Evolutionary conservation across 2,113 vertebrate species (phyloP), one percentile per base, ranked within the genome.

Genomic region (Brienomyrus longianalis): DNA sequence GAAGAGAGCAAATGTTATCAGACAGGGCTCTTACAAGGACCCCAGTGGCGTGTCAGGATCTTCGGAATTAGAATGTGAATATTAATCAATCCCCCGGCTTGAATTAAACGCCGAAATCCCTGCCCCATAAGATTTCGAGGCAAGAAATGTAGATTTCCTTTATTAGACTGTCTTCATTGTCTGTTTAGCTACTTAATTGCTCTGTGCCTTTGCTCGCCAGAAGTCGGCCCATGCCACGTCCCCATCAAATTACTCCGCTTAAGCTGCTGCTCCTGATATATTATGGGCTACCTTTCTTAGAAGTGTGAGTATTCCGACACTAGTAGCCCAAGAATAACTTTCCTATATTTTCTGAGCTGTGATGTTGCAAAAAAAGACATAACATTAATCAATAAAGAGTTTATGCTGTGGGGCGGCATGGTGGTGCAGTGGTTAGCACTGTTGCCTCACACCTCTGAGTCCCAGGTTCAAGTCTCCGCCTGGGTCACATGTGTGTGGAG

Each of bases 21-120:
- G 96, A 97, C 96, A 96, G 93, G 96, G 96, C 96, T 96, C 90
- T 96, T 96, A 96, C 96, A 96, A 95, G 95, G 96, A 96, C 96
- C 96, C 96, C 96, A 95, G 96, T 96, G 96, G 94, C 96, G 96
- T 95, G 90, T 92, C 90, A 87, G 83, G 94, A 93, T 94, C 96
- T 95, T 96, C 95, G 95, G 96, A 97, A 96, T 96, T 97, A 96
- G 96, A 97, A 96, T 96, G 94, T 95, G 96, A 97, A 97, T 97
- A 97, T 97, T 97, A 97, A 97, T 97, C 96, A 97, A 95, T 96
- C 94, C 93, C 95, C 92, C 94, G 92, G 94, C 94, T 95, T 95
- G 97, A 96, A 97, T 97, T 97, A 97, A 97, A 97, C 95, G 96
- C 95, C 94, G 95, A 92, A 95, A 96, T 96, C 95, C 96, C 96